Percentiles rank a stretch among this genome's conserved stretches.
phyloP scores from a whole-genome alignment of 2,113 vertebrate species.

The Perca flavescens region DNA sequence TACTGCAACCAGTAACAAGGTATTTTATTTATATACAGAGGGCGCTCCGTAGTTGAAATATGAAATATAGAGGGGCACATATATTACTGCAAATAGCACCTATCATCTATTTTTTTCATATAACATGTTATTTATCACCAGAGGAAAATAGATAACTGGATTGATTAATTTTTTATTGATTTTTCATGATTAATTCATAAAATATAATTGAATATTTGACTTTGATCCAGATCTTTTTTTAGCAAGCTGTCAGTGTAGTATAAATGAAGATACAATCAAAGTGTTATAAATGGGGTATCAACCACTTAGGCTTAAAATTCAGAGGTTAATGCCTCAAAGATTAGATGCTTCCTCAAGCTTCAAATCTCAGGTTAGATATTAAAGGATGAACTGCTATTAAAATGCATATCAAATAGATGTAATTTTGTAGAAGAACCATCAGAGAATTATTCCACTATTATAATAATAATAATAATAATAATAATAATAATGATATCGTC shows the following conservation, averaged over 20 bases:
- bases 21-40: constrained; percentile 19
- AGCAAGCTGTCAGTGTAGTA: constrained; percentile 29
- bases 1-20: not conserved
- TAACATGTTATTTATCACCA: constrained; percentile 36
- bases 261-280: constrained; percentile 46
- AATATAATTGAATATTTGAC: constrained; percentile 45
- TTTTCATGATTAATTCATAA: constrained; percentile 53
- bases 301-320: constrained; percentile 42
- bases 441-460: not conserved
- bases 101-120: constrained; percentile 13
- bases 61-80: not conserved
- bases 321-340: constrained; percentile 20
- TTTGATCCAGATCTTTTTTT: constrained; percentile 56
- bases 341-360: constrained; percentile 3
- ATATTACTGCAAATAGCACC: constrained; percentile 36
- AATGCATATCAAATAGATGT: not conserved
- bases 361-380: constrained; percentile 27
- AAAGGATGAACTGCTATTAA: not conserved
- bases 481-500: not conserved
- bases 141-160: constrained; percentile 39
- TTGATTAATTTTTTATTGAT: constrained; percentile 31
- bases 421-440: not conserved
- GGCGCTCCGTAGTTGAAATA: not conserved
- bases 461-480: not conserved
- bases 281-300: constrained; percentile 30